A percentile compares a stretch with the other conserved stretches of the same genome.
Evolutionary conservation across 2,113 vertebrate genomes (phyloP).

Genomic region (Myotis lucifugus): DNA sequence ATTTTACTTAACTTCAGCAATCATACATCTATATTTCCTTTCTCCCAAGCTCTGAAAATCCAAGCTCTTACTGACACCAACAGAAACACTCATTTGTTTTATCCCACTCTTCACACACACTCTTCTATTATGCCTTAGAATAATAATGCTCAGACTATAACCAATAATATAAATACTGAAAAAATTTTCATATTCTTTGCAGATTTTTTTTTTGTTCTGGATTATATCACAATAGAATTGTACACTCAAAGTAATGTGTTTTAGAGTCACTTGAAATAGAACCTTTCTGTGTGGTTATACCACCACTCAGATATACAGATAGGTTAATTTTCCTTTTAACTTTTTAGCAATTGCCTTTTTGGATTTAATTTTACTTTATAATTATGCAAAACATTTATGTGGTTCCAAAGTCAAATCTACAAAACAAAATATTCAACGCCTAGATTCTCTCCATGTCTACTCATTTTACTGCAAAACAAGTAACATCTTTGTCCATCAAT

Average conservation of each 20-base stretch:
- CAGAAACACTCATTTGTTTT: neutral
- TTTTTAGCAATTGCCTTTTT: neutral
- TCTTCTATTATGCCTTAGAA: neutral
- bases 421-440: neutral
- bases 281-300: neutral
- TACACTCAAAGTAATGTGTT: neutral
- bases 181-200: neutral
- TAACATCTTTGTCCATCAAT: neutral
- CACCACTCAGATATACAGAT: neutral
- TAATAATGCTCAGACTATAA: neutral
- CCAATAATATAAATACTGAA: neutral
- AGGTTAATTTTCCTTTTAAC: neutral
- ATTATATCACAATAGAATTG: neutral
- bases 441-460: neutral
- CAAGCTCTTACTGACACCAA: neutral
- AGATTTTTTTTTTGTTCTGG: neutral
- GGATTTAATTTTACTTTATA: slow-evolving; percentile 12
- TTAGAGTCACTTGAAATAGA: neutral
- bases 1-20: slow-evolving; percentile 7
- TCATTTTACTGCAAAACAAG: neutral
- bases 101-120: neutral
- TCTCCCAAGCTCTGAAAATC: slow-evolving; percentile 3
- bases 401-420: neutral
- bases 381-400: neutral
- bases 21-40: neutral